Evolutionary conservation across 1,140 invertebrate genomes (phyloP).

Genomic region (Uloborus diversus): DNA sequence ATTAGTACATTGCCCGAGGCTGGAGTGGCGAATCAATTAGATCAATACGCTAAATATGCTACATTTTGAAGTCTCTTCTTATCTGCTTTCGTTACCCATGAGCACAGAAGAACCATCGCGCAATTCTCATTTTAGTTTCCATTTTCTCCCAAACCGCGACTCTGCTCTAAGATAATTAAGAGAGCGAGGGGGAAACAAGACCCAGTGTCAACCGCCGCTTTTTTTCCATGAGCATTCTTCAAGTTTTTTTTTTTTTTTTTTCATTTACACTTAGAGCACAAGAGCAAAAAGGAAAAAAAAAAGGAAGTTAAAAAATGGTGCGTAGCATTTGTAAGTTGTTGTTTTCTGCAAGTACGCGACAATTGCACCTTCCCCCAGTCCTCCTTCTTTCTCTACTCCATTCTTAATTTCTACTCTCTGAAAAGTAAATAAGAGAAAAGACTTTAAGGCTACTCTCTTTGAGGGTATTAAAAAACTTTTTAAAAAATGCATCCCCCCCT

Average conservation of each 20-base stretch:
- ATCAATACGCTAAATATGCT: conserved; percentile 50
- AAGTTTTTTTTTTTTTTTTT: conserved; percentile 1
- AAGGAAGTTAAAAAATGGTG: not conserved
- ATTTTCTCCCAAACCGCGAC: conserved; percentile 36
- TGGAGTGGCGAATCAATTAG: conserved; percentile 39
- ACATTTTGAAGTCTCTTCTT: conserved; percentile 47
- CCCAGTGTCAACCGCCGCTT: conserved; percentile 15
- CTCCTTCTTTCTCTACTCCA: not conserved
- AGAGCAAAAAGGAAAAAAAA: conserved; percentile 1
- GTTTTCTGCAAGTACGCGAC: conserved; percentile 18
- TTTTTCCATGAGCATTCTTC: not conserved
- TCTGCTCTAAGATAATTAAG: conserved; percentile 51
- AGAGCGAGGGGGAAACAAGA: not conserved
- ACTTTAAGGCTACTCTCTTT: conserved; percentile 49
- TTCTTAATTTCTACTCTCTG: conserved; percentile 44
- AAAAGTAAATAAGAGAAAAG: conserved; percentile 49
- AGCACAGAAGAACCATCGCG: not conserved
- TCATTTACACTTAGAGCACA: not conserved
- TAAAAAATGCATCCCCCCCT: conserved; percentile 22
- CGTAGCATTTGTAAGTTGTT: conserved; percentile 32
- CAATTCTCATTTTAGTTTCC: conserved; percentile 44
- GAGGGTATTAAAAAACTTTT: conserved; percentile 43
- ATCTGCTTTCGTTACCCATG: no score
- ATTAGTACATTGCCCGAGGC: conserved; percentile 43
- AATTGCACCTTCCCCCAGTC: conserved; percentile 19